A percentile compares a stretch with the other conserved stretches of the same genome.
phyloP scores from a whole-genome alignment of 2,797 vertebrate species.

The Melanogrammus aeglefinus region DNA sequence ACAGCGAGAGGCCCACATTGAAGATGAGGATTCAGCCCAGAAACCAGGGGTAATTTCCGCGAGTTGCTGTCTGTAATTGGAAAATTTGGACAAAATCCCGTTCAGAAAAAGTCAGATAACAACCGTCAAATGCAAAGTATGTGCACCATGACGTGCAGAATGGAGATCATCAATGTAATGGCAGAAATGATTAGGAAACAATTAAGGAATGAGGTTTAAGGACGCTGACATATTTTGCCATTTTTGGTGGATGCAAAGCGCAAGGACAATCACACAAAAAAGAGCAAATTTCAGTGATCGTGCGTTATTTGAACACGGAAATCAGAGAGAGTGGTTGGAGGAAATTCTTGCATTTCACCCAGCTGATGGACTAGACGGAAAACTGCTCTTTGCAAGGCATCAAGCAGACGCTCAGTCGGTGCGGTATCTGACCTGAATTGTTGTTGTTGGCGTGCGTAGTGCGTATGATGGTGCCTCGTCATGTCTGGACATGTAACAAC shows the following conservation, averaged over 20 bases:
- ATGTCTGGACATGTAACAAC: background rate
- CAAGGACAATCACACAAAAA: slow-evolving; percentile 32
- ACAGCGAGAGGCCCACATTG: slow-evolving; percentile 10
- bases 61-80: slow-evolving; percentile 8
- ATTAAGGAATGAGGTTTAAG: slow-evolving; percentile 14
- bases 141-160: slow-evolving; percentile 17
- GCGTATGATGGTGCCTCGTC: slow-evolving; percentile 12
- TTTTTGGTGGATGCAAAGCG: slow-evolving; percentile 24
- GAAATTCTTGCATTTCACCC: slow-evolving; percentile 23
- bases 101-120: background rate
- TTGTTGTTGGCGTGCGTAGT: slow-evolving; percentile 13
- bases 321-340: no score
- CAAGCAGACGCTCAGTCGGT: slow-evolving; percentile 14
- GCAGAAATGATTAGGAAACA: slow-evolving; percentile 5
- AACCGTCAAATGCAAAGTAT: slow-evolving; percentile 18
- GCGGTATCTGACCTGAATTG: slow-evolving; percentile 1
- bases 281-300: slow-evolving; percentile 17
- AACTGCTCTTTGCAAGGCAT: slow-evolving; percentile 13
- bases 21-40: slow-evolving; percentile 14
- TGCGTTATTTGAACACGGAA: slow-evolving; percentile 24
- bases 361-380: slow-evolving; percentile 16
- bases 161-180: slow-evolving; percentile 17
- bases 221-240: slow-evolving; percentile 12
- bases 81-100: background rate
- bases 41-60: slow-evolving; percentile 14